Conservation (phyloP, 2,888 invertebrate genomes). For the Drosophila histrio region DNA sequence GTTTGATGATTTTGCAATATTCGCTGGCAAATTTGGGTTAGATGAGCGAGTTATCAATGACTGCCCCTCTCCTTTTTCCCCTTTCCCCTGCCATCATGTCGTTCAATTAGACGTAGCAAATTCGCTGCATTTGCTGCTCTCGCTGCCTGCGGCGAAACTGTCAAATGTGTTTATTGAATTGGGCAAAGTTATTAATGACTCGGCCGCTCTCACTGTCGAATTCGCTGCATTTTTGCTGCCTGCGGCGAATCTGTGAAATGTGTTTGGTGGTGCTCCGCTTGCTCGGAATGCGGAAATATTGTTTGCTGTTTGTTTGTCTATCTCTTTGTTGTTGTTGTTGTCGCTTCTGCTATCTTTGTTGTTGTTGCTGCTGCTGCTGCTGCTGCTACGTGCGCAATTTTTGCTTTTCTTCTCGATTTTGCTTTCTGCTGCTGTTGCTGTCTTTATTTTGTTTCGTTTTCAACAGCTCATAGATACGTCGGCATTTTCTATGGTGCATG, state of each 20-base stretch:
- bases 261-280: slow-evolving; percentile 41
- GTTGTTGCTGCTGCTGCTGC: slow-evolving; percentile 26
- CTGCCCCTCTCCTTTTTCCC: not conserved
- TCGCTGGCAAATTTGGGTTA: slow-evolving; percentile 36
- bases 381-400: slow-evolving; percentile 59
- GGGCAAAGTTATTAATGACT: not conserved
- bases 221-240: slow-evolving; percentile 26
- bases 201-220: not conserved
- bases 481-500: slow-evolving; percentile 67
- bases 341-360: slow-evolving; percentile 15
- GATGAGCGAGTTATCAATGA: slow-evolving; percentile 29
- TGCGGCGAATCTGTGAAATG: slow-evolving; percentile 63
- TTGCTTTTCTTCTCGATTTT: slow-evolving; percentile 40
- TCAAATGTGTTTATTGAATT: not conserved
- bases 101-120: not conserved
- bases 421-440: slow-evolving; percentile 29
- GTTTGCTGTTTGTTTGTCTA: slow-evolving; percentile 54
- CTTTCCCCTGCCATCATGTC: too few species aligned
- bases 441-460: slow-evolving; percentile 39
- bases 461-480: slow-evolving; percentile 60
- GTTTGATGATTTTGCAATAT: slow-evolving; percentile 53
- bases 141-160: slow-evolving; percentile 4
- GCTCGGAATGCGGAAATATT: slow-evolving; percentile 74
- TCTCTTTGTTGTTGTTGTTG: slow-evolving; percentile 23
- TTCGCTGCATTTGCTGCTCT: not conserved